A percentile compares a stretch with the other conserved stretches of the same genome.
These are phyloP conservation scores for Cryptus armator DNA, from an alignment of 2,888 invertebrate species.

Conservation along the genomic window DNA sequence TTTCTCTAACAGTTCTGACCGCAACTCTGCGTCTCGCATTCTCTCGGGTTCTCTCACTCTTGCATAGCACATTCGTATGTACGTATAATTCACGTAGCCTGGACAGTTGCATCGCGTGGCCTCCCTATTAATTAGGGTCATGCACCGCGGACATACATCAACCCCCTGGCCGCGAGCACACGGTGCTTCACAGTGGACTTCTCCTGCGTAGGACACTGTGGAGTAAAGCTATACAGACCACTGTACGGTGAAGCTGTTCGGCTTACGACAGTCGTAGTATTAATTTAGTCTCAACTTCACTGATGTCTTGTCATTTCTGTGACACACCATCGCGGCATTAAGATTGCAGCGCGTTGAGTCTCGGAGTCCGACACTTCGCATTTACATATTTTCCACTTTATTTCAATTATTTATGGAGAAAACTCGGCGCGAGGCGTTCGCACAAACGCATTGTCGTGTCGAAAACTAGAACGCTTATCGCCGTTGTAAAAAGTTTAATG, in stretches of 20 bases:
- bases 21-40: constrained; percentile 31
- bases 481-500: constrained; percentile 65
- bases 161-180: constrained; percentile 72
- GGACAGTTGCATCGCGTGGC: constrained; percentile 84
- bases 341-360: not conserved
- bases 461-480: constrained; percentile 73
- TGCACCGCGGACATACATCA: constrained; percentile 83
- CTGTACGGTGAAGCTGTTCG: not conserved
- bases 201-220: not conserved
- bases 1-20: constrained; percentile 52
- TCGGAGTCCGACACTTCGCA: not conserved
- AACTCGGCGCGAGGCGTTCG: not conserved
- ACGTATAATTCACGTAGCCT: constrained; percentile 80
- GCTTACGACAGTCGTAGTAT: not conserved
- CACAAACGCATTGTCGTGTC: constrained; percentile 45
- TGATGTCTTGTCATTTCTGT: constrained; percentile 5
- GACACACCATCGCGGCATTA: constrained; percentile 12
- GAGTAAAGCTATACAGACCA: not conserved
- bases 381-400: constrained; percentile 41
- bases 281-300: not conserved
- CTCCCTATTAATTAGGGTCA: constrained; percentile 85
- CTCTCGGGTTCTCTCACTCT: constrained; percentile 51
- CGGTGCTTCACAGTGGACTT: constrained; percentile 47
- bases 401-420: constrained; percentile 73
- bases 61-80: constrained; percentile 59